Base-by-base conservation (phyloP, 2,113 vertebrate species). In the Terrapene triunguis region DNA sequence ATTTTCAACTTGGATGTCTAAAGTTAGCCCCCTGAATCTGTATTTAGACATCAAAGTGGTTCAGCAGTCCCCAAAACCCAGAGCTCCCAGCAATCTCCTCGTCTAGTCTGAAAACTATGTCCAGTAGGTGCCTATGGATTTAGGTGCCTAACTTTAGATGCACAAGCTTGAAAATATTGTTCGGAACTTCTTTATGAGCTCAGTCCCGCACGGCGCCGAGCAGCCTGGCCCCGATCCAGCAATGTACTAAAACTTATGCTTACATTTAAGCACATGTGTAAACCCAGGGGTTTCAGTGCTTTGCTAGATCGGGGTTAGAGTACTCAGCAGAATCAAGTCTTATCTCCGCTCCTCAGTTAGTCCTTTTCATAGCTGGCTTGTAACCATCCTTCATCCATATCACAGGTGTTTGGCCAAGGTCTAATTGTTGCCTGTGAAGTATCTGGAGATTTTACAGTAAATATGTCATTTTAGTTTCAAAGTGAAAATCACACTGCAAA, bases 271-370 rank as follows among this genome's bases (percentile, higher is more conserved):
- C 22, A 25, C 42, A 25, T 3, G 5, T n/a, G 65, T 76, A 27
- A 5, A 27, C 42, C 1, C 0, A 5, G 0, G 2, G 10, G 1
- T 10, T 1, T 22, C 17, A 0, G 32, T 65, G 57, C 48, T 16
- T 44, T 17, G 38, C 69, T 19, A 42, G 84, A 1, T 48, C 14
- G 10, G 4, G 1, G 4, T 9, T 85, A 29, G 4, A 1, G n/a
- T 10, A 10, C n/a, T 72, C 35, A 38, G 0, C 74, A 79, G 76
- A 48, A 79, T 79, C 79, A 32, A n/a, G 79, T 22, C 32, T 51
- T 22, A 22, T 11, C 32, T 21, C 48, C 1, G 0, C 1, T 16
- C 72, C 27, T 78, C 5, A 4, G 3, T 5, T 0, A 76, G 21
- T 44, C 21, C 69, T 57, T 21, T 51, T 8, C 0, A 0, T 2